phyloP scores from a whole-genome alignment of 2,888 invertebrate species.

The Emmelina monodactyla region DNA sequence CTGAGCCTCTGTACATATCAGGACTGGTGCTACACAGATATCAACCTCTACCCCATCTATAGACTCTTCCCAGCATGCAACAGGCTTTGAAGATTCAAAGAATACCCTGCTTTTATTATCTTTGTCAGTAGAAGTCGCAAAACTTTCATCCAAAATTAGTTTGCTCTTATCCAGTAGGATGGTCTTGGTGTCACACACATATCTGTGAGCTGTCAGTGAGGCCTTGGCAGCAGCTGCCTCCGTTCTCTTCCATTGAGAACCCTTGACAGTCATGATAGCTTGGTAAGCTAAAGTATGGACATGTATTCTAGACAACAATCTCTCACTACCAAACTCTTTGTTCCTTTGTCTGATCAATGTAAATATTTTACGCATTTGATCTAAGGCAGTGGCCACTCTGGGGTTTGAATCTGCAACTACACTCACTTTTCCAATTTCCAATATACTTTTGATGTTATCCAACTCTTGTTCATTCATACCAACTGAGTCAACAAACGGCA shows the following conservation, averaged over 20 bases:
- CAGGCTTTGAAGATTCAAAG: constrained; percentile 74
- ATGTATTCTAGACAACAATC: constrained; percentile 77
- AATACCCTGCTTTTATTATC: constrained; percentile 65
- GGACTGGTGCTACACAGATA: constrained; percentile 83
- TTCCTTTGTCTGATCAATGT: constrained; percentile 56
- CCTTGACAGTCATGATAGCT: constrained; percentile 75
- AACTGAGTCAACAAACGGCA: constrained; percentile 80
- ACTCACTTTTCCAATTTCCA: constrained; percentile 74
- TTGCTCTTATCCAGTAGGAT: constrained; percentile 57
- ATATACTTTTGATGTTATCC: constrained; percentile 75
- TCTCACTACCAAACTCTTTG: constrained; percentile 40
- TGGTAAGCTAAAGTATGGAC: constrained; percentile 90
- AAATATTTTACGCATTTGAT: constrained; percentile 80
- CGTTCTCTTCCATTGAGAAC: constrained; percentile 78
- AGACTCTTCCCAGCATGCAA: constrained; percentile 82
- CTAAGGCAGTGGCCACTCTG: constrained; percentile 78
- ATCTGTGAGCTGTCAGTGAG: constrained; percentile 81
- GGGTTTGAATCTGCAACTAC: constrained; percentile 81
- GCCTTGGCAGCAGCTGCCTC: constrained; percentile 84
- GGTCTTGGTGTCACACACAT: constrained; percentile 76
- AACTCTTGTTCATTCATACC: constrained; percentile 92
- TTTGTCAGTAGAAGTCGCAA: constrained; percentile 72
- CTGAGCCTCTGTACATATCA: constrained; percentile 82
- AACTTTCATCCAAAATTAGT: constrained; percentile 83
- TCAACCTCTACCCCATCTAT: constrained; percentile 60